These are phyloP conservation scores for Carassius carassius DNA, from an alignment of 2,113 vertebrate species.

Conservation along the genomic window DNA sequence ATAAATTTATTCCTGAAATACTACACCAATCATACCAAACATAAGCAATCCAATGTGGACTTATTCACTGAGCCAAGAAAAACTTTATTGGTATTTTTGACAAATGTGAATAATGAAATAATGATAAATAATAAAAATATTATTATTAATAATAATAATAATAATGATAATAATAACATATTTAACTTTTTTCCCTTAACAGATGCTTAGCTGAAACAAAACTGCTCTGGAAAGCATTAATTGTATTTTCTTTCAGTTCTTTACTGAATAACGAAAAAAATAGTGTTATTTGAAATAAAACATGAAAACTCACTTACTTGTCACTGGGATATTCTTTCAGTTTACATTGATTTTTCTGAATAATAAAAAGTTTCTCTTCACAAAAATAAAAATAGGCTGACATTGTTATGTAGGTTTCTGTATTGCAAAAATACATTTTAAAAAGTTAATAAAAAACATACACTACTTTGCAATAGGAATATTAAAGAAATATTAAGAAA, in stretches of 20 bases:
- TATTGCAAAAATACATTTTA: too few species aligned
- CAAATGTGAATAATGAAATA: not conserved
- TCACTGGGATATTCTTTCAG: not conserved
- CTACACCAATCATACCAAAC: not conserved
- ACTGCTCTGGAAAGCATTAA: not conserved
- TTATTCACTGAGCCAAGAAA: not conserved
- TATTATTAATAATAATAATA: not conserved
- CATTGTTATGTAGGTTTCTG: too few species aligned
- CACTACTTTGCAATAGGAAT: too few species aligned
- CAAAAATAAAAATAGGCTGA: too few species aligned
- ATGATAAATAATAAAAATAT: not conserved
- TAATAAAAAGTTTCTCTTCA: not conserved
- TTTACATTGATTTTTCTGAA: not conserved
- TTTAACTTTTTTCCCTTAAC: not conserved
- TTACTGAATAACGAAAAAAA: not conserved
- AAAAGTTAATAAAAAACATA: too few species aligned
- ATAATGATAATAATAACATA: not conserved
- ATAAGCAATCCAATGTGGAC: not conserved
- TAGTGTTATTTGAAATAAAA: not conserved
- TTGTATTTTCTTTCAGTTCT: not conserved
- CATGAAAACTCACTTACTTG: not conserved
- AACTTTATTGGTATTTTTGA: not conserved
- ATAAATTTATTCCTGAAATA: not conserved
- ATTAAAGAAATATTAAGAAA: too few species aligned
- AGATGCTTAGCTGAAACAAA: not conserved